Conservation (phyloP, 1,140 invertebrate genomes). For the Dreissena polymorpha region DNA sequence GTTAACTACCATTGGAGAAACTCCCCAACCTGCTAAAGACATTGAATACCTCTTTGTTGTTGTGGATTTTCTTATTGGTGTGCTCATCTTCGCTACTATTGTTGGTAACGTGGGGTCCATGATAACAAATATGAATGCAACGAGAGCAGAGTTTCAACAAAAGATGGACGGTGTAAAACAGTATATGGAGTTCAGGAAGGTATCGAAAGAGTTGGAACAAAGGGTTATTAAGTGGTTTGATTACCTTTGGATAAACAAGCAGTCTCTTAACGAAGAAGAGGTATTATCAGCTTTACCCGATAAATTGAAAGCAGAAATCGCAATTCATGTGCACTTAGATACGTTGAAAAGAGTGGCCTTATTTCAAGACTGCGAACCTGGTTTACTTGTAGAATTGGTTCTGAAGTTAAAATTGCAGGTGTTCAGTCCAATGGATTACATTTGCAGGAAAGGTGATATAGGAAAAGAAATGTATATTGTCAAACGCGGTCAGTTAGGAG, state of each 20-base stretch:
- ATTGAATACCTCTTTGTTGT: constrained; percentile 74
- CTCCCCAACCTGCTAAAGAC: constrained; percentile 70
- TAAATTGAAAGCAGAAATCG: constrained; percentile 97
- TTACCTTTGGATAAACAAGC: constrained; percentile 93
- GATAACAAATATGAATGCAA: constrained; percentile 98
- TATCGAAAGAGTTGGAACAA: constrained; percentile 92
- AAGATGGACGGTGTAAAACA: constrained; percentile 97
- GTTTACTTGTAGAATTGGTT: constrained; percentile 94
- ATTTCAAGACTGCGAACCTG: constrained; percentile 97
- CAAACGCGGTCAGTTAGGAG: constrained; percentile 71
- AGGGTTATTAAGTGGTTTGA: constrained; percentile 98
- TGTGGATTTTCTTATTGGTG: constrained; percentile 76
- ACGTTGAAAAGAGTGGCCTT: constrained; percentile 90
- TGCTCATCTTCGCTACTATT: constrained; percentile 78
- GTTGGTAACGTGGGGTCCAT: constrained; percentile 88
- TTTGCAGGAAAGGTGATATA: constrained; percentile 88
- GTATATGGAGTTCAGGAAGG: constrained; percentile 94
- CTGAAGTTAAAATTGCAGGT: constrained; percentile 95
- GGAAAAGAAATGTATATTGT: constrained; percentile 78
- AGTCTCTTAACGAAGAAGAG: constrained; percentile 92
- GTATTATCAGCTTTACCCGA: constrained; percentile 86
- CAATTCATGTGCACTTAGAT: constrained; percentile 96
- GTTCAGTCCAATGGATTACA: constrained; percentile 97
- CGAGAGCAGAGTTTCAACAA: constrained; percentile 95
- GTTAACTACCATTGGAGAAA: constrained; percentile 92